Percentiles rank a stretch among this genome's conserved stretches.
phyloP scores from a whole-genome alignment of 2,113 vertebrate species.

The Eurystomus gularis region DNA sequence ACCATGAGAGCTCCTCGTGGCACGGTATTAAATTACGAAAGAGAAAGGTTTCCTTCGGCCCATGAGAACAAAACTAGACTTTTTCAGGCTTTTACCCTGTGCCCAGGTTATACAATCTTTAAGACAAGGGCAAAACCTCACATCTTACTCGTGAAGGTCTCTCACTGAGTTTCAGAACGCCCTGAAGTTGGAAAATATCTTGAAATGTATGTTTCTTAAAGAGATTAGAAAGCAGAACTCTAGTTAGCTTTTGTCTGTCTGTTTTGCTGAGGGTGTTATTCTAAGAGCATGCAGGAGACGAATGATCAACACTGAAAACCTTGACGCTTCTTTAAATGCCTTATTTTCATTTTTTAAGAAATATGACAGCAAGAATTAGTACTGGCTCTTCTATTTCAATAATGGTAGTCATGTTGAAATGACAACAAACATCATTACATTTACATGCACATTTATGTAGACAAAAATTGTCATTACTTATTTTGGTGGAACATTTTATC shows the following conservation, averaged over 20 bases:
- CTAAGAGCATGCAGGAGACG: constrained; percentile 71
- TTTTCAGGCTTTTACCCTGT: background rate
- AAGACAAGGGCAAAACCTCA: background rate
- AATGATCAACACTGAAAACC: constrained; percentile 81
- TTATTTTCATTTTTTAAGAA: constrained; percentile 77
- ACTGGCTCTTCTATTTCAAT: constrained; percentile 79
- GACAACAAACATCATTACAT: constrained; percentile 80
- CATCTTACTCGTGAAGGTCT: background rate
- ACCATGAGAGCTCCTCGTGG: fast-evolving
- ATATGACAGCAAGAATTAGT: constrained; percentile 81
- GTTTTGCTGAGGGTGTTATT: constrained; percentile 77
- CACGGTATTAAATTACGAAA: background rate
- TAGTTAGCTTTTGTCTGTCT: constrained; percentile 80
- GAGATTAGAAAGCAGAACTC: constrained; percentile 81
- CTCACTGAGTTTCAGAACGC: constrained; percentile 37
- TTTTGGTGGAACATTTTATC: constrained; percentile 80
- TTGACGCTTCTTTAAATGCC: constrained; percentile 77
- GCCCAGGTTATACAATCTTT: background rate
- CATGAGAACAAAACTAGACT: background rate
- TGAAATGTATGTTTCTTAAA: constrained; percentile 76
- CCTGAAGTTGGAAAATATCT: constrained; percentile 71
- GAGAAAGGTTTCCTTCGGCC: background rate
- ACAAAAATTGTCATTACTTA: constrained; percentile 82
- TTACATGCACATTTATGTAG: constrained; percentile 75
- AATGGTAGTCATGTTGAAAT: constrained; percentile 78